These are phyloP conservation scores for Montipora sp. DNA, from an alignment of 64 coral and sea anemone genomes.

Conservation along the genomic window DNA sequence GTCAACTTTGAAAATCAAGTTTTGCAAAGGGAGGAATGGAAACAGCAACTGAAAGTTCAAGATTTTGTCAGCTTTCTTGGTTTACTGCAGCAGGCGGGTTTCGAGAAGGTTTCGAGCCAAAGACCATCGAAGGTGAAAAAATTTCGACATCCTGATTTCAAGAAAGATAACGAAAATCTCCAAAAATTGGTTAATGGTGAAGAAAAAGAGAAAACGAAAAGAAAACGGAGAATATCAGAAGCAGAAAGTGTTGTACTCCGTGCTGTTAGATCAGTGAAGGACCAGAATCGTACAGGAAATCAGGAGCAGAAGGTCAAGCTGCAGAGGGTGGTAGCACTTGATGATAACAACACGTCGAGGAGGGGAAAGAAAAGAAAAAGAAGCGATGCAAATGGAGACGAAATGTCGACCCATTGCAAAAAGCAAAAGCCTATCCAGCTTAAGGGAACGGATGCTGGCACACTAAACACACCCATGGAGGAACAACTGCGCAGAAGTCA, in stretches of 20 bases:
- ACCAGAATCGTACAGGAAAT: neutral
- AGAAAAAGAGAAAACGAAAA: neutral
- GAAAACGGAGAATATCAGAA: neutral
- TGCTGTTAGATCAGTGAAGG: neutral
- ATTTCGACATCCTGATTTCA: conserved; percentile 5
- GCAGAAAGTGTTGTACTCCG: neutral
- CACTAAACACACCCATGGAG: neutral
- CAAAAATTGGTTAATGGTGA: neutral
- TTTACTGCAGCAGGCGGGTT: neutral
- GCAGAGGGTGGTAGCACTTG: neutral
- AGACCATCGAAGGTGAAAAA: conserved; percentile 14
- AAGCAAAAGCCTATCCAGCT: neutral
- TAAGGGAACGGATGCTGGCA: neutral
- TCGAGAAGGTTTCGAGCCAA: neutral
- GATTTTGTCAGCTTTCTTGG: conserved; percentile 6
- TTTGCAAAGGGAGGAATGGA: neutral
- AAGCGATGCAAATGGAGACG: neutral
- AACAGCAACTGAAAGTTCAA: neutral
- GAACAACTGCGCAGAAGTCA: neutral
- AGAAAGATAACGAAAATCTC: neutral
- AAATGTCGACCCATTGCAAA: neutral
- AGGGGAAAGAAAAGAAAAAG: neutral
- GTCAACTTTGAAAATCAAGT: neutral
- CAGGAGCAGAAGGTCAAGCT: too few relatives aligned
- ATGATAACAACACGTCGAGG: neutral